These are phyloP conservation scores for Puntigrus tetrazona DNA, from an alignment of 2,113 vertebrate genomes.

Conservation along the genomic window DNA sequence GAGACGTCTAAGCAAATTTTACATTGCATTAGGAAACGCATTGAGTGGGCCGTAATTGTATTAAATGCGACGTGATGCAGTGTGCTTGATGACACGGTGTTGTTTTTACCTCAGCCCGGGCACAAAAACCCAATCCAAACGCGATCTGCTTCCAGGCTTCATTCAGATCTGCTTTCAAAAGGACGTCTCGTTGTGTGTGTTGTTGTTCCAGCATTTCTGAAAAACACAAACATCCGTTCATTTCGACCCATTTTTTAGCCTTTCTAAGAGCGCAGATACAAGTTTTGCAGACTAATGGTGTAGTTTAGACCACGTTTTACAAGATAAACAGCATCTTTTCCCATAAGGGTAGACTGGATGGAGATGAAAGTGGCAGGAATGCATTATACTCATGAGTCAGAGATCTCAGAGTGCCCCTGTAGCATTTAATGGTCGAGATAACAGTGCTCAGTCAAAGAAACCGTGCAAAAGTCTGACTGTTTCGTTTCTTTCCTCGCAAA, in stretches of 20 bases:
- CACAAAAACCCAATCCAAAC: constrained; percentile 19
- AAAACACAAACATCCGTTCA: background rate
- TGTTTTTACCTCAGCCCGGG: constrained; percentile 34
- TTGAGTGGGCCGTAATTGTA: constrained; percentile 31
- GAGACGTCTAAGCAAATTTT: constrained; percentile 9
- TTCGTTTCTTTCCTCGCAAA: constrained; percentile 1
- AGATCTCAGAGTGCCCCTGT: background rate
- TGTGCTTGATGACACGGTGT: constrained; percentile 29
- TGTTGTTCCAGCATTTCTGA: constrained; percentile 5
- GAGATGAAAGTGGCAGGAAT: constrained; percentile 34
- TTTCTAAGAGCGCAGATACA: constrained; percentile 6
- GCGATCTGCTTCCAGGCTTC: constrained; percentile 11
- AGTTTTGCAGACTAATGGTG: constrained; percentile 3
- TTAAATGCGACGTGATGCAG: constrained; percentile 20
- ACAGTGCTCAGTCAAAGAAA: constrained; percentile 20
- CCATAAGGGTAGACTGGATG: background rate
- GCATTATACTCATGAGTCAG: background rate
- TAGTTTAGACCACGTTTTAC: background rate
- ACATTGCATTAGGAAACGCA: constrained; percentile 23
- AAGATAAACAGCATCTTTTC: background rate
- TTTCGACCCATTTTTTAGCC: background rate
- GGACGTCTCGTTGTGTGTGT: background rate
- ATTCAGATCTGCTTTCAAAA: background rate
- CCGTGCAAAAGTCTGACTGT: constrained; percentile 6
- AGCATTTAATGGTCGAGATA: constrained; percentile 28